Conservation (phyloP, 2,888 invertebrate species). For the Prenolepis imparis region DNA sequence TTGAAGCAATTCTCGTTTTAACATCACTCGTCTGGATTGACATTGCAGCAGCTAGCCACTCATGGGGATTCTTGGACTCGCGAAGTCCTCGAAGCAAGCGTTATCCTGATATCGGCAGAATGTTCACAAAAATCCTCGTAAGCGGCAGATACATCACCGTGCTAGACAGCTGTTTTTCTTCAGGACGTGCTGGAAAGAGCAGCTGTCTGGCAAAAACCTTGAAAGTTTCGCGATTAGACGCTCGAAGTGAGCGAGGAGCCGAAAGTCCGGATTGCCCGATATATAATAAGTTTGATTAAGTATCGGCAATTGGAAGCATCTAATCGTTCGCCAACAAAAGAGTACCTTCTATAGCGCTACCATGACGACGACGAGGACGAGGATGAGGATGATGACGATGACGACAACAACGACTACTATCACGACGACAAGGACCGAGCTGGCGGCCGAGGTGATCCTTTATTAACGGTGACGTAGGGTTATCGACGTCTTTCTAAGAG, state of each 20-base stretch:
- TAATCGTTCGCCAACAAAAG: conserved; percentile 69
- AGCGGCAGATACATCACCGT: conserved; percentile 50
- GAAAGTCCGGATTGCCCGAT: conserved; percentile 64
- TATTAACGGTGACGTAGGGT: conserved; percentile 68
- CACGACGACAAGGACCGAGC: conserved; percentile 47
- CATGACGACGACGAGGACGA: conserved; percentile 48
- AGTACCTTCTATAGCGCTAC: conserved; percentile 51
- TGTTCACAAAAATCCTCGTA: conserved; percentile 57
- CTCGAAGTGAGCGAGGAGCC: conserved; percentile 38
- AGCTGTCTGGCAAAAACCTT: conserved; percentile 52
- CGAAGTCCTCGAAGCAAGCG: conserved; percentile 47
- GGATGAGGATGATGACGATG: conserved; percentile 39
- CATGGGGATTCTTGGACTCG: conserved; percentile 39
- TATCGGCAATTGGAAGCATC: conserved; percentile 64
- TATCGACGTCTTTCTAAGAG: conserved; percentile 68
- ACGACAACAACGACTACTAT: conserved; percentile 43
- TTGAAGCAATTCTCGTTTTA: conserved; percentile 43
- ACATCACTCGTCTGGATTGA: conserved; percentile 42
- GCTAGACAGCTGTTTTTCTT: conserved; percentile 59
- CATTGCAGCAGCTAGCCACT: conserved; percentile 39
- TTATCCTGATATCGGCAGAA: conserved; percentile 54
- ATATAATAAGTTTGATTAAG: conserved; percentile 78
- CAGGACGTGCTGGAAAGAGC: conserved; percentile 30
- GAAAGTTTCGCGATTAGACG: conserved; percentile 70
- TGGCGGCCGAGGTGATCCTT: conserved; percentile 57